Conservation (phyloP, 2,797 vertebrate genomes). For the Danionella dracula region DNA sequence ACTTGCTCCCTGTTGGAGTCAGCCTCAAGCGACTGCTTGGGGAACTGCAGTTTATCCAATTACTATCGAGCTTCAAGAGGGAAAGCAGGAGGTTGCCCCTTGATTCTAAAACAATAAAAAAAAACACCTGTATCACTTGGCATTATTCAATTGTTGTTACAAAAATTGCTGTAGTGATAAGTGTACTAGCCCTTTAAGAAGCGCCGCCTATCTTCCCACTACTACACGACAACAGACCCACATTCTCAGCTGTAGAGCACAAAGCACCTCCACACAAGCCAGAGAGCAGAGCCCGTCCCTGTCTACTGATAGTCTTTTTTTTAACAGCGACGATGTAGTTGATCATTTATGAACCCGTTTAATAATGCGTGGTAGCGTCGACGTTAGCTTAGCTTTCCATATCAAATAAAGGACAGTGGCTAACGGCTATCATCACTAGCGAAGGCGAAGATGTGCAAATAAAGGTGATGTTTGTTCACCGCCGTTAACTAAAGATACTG, state of each 20-base stretch:
- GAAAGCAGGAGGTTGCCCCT: too few relatives aligned
- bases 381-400: background rate
- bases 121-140: too few relatives aligned
- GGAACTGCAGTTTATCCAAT: too few relatives aligned
- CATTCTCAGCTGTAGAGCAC: background rate
- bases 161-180: too few relatives aligned
- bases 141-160: too few relatives aligned
- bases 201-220: background rate
- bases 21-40: too few relatives aligned
- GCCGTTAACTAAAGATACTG: background rate
- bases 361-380: background rate
- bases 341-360: background rate
- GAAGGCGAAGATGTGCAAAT: background rate
- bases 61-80: too few relatives aligned
- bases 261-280: background rate
- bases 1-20: too few relatives aligned
- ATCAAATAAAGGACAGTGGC: background rate
- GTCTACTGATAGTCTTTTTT: background rate
- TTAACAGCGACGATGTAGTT: background rate
- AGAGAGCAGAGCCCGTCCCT: too few relatives aligned
- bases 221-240: background rate
- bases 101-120: too few relatives aligned
- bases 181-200: conserved; percentile 21
- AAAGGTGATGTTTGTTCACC: background rate
- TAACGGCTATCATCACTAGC: conserved; percentile 20